A percentile compares a stretch with the other conserved stretches of the same genome.
Conservation (phyloP, 2,797 vertebrate species). For the Chelon auratus region DNA sequence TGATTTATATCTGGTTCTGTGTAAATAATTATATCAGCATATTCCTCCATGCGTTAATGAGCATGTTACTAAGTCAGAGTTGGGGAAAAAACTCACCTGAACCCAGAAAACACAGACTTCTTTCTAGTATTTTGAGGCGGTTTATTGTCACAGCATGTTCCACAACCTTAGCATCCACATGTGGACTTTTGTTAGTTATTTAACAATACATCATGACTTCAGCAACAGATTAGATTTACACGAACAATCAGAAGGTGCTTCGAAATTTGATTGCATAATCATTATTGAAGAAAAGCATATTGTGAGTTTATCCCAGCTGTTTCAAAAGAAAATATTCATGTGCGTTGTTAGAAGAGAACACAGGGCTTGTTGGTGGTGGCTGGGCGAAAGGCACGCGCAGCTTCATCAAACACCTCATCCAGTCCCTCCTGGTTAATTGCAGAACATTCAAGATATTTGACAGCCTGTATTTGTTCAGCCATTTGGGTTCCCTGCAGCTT, state of each 20-base stretch:
- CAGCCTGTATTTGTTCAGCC: neutral
- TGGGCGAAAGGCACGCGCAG: neutral
- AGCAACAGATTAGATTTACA: slow-evolving; percentile 55
- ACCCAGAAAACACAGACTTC: neutral
- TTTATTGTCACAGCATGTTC: slow-evolving; percentile 24
- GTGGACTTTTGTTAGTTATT: slow-evolving; percentile 29
- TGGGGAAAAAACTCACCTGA: neutral
- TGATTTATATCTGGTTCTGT: neutral
- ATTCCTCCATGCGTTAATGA: neutral
- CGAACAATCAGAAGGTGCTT: slow-evolving; percentile 72
- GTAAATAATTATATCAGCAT: neutral
- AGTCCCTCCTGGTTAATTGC: neutral
- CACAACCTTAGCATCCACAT: slow-evolving; percentile 5
- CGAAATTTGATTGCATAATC: slow-evolving; percentile 22
- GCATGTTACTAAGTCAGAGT: neutral
- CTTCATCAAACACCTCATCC: neutral
- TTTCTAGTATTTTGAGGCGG: slow-evolving; percentile 1
- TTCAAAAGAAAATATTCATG: too few relatives aligned
- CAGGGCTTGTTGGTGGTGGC: neutral
- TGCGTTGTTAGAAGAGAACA: neutral
- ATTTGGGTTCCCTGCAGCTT: slow-evolving; percentile 19
- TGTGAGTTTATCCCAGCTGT: too few relatives aligned
- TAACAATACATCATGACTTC: slow-evolving; percentile 41
- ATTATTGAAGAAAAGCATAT: too few relatives aligned
- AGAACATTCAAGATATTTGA: neutral